Conservation (phyloP, 2,888 invertebrate species). For the Anoncus sp. region DNA sequence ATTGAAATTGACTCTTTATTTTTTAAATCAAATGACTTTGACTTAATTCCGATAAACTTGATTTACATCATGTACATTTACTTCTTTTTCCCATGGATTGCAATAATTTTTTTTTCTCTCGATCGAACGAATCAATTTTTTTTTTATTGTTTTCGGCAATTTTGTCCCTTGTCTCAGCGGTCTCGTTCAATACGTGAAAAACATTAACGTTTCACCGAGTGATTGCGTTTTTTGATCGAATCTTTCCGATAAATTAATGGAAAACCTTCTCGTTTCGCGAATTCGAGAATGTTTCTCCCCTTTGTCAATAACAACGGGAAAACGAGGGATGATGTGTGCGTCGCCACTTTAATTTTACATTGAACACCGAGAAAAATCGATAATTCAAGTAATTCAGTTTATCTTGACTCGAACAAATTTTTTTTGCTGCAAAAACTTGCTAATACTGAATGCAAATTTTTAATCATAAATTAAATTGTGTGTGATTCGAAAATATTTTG, state of each 20-base stretch:
- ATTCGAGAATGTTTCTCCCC: constrained; percentile 56
- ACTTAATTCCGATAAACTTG: too few species aligned
- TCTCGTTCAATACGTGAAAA: neutral
- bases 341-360: constrained; percentile 18
- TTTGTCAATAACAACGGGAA: constrained; percentile 45
- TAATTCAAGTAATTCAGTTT: neutral
- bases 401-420: neutral
- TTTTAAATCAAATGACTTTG: too few species aligned
- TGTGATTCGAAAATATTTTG: neutral
- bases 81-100: too few species aligned
- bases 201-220: neutral
- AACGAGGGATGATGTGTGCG: constrained; percentile 44
- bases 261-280: constrained; percentile 12
- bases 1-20: too few species aligned
- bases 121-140: constrained; percentile 4
- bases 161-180: neutral
- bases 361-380: constrained; percentile 28
- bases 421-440: too few species aligned
- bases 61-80: too few species aligned
- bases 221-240: neutral
- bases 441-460: too few species aligned
- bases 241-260: neutral
- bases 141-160: constrained; percentile 20
- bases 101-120: neutral
- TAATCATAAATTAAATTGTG: neutral